Evolutionary conservation across 2,888 invertebrate species (phyloP), one percentile per base, ranked within the genome.

Genomic region (Ophonus ardosiacus): DNA sequence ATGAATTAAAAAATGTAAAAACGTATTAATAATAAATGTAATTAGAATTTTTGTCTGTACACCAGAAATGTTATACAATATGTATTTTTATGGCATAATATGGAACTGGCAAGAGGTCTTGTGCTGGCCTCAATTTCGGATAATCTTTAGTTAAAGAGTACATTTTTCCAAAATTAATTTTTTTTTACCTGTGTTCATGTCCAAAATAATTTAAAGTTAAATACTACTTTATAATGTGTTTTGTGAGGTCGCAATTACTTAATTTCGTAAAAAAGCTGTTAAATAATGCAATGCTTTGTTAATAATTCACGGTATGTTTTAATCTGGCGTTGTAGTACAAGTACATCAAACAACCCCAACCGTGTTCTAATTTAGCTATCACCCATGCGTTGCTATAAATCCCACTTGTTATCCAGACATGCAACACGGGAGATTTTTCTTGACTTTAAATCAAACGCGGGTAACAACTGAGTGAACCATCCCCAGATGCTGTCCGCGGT

Each of bases 361-460:
- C 63, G 18, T 63, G 63, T 63, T 63, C 63, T 63, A 63, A 63
- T 63, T 63, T 63, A 63, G 63, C 18, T 63, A 63, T 21, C 63
- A 63, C 63, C 63, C 63, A 21, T 63, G 63, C 63, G 24, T 63
- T 21, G 21, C 63, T 21, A 63, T 63, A 63, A 63, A 63, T 63
- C 63, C 63, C 18, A 63, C 63, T 63, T 63, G 63, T 63, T 63
- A 63, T 63, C 13, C 63, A 63, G 63, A 68, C 68, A 68, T 68
- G 68, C 68, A 68, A 68, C 68, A 68, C 68, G 68, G 68, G 59
- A 59, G 15, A 17, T 68, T 68, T 68, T 68, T 68, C 68, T 68
- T 68, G 68, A 68, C 68, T 68, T 68, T 13, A 68, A 68, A 68
- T 68, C 68, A 68, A 68, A 63, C 24, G 63, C 21, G 21, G 18